Evolutionary conservation across 2,888 invertebrate species (phyloP).

Genomic region (Tillus elongatus): DNA sequence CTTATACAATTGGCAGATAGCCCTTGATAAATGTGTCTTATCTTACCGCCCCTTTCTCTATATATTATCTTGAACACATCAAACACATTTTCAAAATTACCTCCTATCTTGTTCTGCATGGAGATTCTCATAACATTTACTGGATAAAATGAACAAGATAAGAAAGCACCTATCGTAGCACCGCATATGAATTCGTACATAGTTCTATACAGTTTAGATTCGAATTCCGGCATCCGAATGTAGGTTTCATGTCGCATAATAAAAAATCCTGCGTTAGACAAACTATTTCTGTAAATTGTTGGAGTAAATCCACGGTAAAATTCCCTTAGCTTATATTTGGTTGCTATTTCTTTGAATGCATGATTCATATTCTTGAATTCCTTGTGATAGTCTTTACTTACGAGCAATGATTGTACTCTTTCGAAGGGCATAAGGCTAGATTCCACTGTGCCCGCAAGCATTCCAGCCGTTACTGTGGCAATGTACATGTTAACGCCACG

Average conservation of each 20-base stretch:
- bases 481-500: slow-evolving; percentile 50
- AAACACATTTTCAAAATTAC: slow-evolving; percentile 56
- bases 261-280: slow-evolving; percentile 91
- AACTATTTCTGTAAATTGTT: slow-evolving; percentile 83
- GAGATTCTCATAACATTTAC: slow-evolving; percentile 93
- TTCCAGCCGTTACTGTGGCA: slow-evolving; percentile 58
- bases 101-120: slow-evolving; percentile 87
- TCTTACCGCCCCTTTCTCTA: slow-evolving; percentile 65
- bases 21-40: slow-evolving; percentile 81
- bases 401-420: slow-evolving; percentile 86
- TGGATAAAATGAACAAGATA: slow-evolving; percentile 92
- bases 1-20: slow-evolving; percentile 88
- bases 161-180: slow-evolving; percentile 86
- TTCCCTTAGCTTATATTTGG: slow-evolving; percentile 71
- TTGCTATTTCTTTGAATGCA: slow-evolving; percentile 59
- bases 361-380: slow-evolving; percentile 79
- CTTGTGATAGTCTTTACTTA: slow-evolving; percentile 72
- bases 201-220: slow-evolving; percentile 46
- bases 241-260: slow-evolving; percentile 75
- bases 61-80: slow-evolving; percentile 64
- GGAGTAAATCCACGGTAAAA: slow-evolving; percentile 87
- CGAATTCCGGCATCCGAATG: slow-evolving; percentile 47
- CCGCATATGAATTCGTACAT: slow-evolving; percentile 72
- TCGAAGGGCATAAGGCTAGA: slow-evolving; percentile 91
- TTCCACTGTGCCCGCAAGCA: slow-evolving; percentile 71